Percentiles rank a stretch among this genome's conserved stretches.
Evolutionary conservation across 1,140 invertebrate species (phyloP).

Genomic region (Brachionus manjavacas): DNA sequence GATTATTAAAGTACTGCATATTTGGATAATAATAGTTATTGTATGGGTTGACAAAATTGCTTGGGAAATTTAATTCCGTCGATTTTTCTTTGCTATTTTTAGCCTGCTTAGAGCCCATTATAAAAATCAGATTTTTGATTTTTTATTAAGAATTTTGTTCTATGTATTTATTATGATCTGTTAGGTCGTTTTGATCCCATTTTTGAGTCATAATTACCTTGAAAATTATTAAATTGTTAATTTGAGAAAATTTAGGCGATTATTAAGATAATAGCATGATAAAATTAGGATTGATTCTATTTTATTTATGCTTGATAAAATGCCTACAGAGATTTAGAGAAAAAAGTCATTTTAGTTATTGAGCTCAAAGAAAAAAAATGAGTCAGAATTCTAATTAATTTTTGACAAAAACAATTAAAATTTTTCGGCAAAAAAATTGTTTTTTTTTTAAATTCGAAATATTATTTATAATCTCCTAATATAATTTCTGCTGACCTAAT

Average conservation of each 20-base stretch:
- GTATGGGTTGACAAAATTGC: neutral
- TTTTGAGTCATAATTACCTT: neutral
- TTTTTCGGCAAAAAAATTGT: neutral
- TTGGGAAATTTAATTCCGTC: neutral
- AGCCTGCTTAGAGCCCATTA: neutral
- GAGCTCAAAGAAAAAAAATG: neutral
- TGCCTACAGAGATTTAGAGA: neutral
- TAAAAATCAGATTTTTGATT: neutral
- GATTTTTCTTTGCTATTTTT: neutral
- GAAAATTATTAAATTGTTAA: neutral
- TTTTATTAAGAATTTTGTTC: neutral
- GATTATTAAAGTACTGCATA: neutral
- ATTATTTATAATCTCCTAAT: too few species aligned
- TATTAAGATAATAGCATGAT: neutral
- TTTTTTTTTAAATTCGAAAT: too few species aligned
- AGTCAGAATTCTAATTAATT: neutral
- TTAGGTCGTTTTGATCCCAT: neutral
- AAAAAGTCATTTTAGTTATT: neutral
- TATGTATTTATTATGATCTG: neutral
- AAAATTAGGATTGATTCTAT: neutral
- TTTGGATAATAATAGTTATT: conserved; percentile 24
- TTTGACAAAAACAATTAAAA: neutral
- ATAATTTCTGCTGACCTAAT: too few species aligned
- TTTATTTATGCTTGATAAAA: neutral
- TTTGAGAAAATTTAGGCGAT: neutral